Percentiles rank a stretch among this genome's conserved stretches.
These are phyloP conservation scores for Bombus impatiens DNA, from an alignment of 1,140 invertebrate species.

Conservation along the genomic window DNA sequence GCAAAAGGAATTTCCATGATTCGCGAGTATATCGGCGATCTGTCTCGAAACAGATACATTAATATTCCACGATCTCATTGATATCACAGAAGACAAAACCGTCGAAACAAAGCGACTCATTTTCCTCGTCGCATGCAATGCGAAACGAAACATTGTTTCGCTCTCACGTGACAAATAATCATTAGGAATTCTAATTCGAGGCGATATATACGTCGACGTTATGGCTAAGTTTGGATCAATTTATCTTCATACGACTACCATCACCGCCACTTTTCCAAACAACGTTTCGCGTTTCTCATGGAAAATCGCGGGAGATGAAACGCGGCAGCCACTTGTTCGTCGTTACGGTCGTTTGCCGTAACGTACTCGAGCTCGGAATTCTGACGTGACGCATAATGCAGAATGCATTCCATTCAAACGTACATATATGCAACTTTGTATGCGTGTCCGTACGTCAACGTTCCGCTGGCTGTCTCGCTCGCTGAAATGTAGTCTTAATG, in stretches of 20 bases:
- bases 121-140: neutral
- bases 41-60: neutral
- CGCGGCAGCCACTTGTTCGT: constrained; percentile 24
- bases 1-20: neutral
- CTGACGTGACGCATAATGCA: constrained; percentile 46
- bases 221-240: neutral
- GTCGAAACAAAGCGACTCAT: neutral
- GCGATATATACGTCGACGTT: neutral
- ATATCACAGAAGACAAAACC: neutral
- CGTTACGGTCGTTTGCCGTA: constrained; percentile 9
- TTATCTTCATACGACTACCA: neutral
- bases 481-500: constrained; percentile 56
- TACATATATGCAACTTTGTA: constrained; percentile 28
- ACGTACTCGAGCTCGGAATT: constrained; percentile 33
- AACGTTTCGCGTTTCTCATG: neutral
- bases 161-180: constrained; percentile 12
- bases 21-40: neutral
- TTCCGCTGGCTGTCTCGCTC: constrained; percentile 7
- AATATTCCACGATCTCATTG: neutral
- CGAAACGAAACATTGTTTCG: neutral
- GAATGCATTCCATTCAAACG: constrained; percentile 43
- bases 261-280: neutral
- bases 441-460: constrained; percentile 38
- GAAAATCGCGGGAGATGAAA: constrained; percentile 11
- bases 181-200: neutral